A percentile compares a stretch with the other conserved stretches of the same genome.
Conservation (phyloP, 2,888 invertebrate species). For the Acanthosepion pharaonis region DNA sequence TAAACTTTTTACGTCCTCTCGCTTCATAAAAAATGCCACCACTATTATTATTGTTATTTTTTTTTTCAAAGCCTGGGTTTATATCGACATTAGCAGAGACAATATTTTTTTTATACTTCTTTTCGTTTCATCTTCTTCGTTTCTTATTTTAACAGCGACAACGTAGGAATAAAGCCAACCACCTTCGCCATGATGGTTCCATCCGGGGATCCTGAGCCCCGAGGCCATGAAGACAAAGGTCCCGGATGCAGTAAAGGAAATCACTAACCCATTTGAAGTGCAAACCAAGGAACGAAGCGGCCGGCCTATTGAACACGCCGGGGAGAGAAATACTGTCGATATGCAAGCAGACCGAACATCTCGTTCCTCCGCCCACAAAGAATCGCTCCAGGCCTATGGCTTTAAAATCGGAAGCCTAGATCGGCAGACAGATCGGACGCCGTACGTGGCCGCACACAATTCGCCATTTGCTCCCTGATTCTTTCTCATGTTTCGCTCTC, state of each 20-base stretch:
- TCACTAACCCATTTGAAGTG: conserved; percentile 7
- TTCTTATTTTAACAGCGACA: not conserved
- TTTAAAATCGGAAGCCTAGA: not conserved
- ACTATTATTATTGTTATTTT: not conserved
- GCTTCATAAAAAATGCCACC: not conserved
- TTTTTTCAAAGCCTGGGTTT: not conserved
- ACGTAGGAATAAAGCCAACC: not conserved
- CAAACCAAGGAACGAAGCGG: conserved; percentile 1
- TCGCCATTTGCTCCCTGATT: not conserved
- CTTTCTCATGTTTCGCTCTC: not conserved
- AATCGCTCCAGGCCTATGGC: not conserved
- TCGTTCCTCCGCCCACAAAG: not conserved
- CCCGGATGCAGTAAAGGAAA: not conserved
- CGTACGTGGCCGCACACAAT: not conserved
- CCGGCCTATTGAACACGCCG: conserved; percentile 9
- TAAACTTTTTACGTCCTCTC: not conserved
- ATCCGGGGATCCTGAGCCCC: not conserved
- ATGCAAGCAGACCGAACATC: not conserved
- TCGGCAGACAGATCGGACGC: not conserved
- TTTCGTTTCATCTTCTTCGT: no score
- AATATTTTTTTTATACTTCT: no score
- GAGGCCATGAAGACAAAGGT: not conserved
- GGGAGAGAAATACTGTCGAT: conserved; percentile 9
- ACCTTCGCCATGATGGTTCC: not conserved
- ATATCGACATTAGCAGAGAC: not conserved